phyloP scores from a whole-genome alignment of 2,113 vertebrate species.

The Sciurus niger region DNA sequence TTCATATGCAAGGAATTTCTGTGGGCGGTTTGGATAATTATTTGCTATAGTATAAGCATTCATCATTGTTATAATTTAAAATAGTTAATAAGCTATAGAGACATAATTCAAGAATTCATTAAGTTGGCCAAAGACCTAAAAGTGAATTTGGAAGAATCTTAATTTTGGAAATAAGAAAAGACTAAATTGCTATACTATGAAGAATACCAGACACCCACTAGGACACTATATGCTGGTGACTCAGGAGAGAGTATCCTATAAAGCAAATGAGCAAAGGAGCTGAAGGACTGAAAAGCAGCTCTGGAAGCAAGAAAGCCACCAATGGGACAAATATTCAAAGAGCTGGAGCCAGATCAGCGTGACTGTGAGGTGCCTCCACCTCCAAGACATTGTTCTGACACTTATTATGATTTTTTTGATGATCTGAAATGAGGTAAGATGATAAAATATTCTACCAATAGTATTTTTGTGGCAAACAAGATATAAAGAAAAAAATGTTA shows the following conservation, averaged over 20 bases:
- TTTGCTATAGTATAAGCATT: background rate
- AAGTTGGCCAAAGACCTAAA: background rate
- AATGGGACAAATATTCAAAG: background rate
- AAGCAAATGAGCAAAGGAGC: background rate
- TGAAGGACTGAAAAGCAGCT: background rate
- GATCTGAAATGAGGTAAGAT: background rate
- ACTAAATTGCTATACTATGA: background rate
- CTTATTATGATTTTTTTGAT: background rate
- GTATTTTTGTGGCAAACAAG: background rate
- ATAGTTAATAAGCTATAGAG: background rate
- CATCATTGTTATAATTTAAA: background rate
- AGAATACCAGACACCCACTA: background rate
- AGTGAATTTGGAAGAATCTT: background rate
- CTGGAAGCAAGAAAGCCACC: background rate
- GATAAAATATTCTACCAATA: background rate
- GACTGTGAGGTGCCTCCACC: background rate
- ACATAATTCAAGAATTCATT: background rate
- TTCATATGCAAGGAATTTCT: background rate
- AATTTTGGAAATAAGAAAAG: background rate
- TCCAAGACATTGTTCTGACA: background rate
- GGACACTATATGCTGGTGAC: background rate
- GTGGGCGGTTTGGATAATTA: background rate
- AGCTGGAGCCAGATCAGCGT: background rate
- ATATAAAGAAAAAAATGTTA: background rate
- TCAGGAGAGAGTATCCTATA: background rate